Base-by-base conservation (phyloP, 2,113 vertebrate species). In the Campylomormyrus tamandua region DNA sequence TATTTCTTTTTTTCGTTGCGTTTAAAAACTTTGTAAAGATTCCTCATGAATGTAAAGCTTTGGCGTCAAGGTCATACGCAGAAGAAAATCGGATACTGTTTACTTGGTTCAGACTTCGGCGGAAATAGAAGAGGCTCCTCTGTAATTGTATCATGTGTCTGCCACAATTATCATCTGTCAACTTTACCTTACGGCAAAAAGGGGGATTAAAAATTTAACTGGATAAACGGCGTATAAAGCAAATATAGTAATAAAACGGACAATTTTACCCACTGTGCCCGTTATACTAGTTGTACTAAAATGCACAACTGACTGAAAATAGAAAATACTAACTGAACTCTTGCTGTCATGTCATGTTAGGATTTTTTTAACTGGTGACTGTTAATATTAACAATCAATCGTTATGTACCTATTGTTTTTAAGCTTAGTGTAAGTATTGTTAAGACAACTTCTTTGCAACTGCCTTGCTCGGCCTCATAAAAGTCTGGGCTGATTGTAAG, bases 1-100 rank as follows among this genome's bases (percentile, higher is more conserved):
- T 11, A 17, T 89, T 58, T 27, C 46, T 11, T 39, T 53, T 66
- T 77, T 45, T 49, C 2, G 9, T 1, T 27, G 4, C 27, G 3
- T n/a, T 53, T n/a, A 21, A 77, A 77, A 74, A 48, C 62, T 49
- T 77, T 52, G 48, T 7, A 89, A 35, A 48, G 66, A 89, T 70
- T 88, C 21, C 6, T 66, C 66, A 46, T n/a, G 35, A 45, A 83
- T 15, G 70, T 85, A 31, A 88, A 50, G 6, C 24, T 35, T 42
- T 21, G 6, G 87, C 17, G 27, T 89, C 89, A 89, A 89, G 89
- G 89, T 84, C 77, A 84, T 27, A 84, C 13, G 39, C 10, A 80
- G 66, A 80, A 9, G 4, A 52, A 62, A 84, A 84, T 49, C 21
- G 77, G 77, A 62, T 48, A 27, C 87, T 24, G 87, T 3, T 49